These are phyloP conservation scores for Pantelozetes paolii DNA, from an alignment of 2,888 invertebrate species.

Conservation along the genomic window DNA sequence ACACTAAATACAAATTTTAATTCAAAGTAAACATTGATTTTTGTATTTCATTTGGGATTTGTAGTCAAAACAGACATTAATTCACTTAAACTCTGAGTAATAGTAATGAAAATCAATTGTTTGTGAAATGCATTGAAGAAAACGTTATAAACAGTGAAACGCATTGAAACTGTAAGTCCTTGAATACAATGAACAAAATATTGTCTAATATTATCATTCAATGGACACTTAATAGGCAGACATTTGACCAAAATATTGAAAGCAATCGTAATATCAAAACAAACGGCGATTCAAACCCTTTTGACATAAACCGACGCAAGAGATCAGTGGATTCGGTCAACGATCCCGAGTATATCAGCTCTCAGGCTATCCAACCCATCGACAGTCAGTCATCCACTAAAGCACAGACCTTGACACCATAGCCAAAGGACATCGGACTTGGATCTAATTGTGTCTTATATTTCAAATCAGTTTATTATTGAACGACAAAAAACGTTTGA, in stretches of 20 bases:
- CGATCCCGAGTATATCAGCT: constrained; percentile 19
- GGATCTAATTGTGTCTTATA: constrained; percentile 12
- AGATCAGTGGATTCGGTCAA: not conserved
- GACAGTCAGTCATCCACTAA: not conserved
- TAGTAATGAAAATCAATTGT: too few species aligned
- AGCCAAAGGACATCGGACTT: constrained; percentile 34
- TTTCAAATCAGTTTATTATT: constrained; percentile 5
- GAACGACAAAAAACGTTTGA: constrained; percentile 40
- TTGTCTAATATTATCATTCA: not conserved
- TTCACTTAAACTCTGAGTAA: too few species aligned
- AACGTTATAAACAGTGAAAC: too few species aligned
- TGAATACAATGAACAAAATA: not conserved
- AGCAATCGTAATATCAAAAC: not conserved
- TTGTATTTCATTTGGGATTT: too few species aligned
- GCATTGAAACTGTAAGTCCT: too few species aligned
- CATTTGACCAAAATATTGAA: constrained; percentile 20
- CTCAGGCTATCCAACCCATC: not conserved
- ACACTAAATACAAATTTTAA: too few species aligned
- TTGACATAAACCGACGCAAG: not conserved
- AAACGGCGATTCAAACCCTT: not conserved
- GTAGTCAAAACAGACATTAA: too few species aligned
- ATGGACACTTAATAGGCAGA: constrained; percentile 28
- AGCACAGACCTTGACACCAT: not conserved
- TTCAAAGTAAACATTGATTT: too few species aligned
- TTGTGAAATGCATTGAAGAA: too few species aligned